Evolutionary conservation across 2,113 vertebrate species (phyloP).

Genomic region (Cyphomyrus plagiostoma): DNA sequence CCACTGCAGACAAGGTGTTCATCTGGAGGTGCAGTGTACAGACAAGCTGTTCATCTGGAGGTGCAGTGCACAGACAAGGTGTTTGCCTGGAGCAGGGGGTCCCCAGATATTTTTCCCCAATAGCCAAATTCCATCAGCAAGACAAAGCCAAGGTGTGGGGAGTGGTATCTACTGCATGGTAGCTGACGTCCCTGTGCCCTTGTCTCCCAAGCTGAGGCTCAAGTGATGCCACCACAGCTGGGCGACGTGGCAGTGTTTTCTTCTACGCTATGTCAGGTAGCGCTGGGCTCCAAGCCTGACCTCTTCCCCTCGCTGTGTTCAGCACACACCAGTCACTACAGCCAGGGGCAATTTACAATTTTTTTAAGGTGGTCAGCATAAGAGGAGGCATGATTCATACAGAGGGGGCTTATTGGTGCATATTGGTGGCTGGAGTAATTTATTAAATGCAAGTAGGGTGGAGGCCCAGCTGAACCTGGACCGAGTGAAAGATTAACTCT

Average conservation of each 20-base stretch:
- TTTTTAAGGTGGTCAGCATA: neutral
- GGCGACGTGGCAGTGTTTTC: neutral
- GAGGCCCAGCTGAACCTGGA: too few species aligned
- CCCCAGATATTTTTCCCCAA: neutral
- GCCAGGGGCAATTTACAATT: neutral
- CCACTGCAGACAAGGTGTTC: neutral
- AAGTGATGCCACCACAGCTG: neutral
- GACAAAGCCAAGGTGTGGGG: neutral
- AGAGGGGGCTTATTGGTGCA: neutral
- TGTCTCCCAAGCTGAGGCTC: neutral
- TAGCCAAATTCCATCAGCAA: neutral
- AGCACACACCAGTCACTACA: neutral
- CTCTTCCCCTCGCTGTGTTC: neutral
- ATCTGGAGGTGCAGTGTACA: neutral
- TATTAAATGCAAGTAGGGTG: too few species aligned
- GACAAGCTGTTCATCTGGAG: neutral
- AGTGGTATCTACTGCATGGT: neutral
- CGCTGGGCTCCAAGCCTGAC: neutral
- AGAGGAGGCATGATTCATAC: neutral
- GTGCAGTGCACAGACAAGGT: neutral
- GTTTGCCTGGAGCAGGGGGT: neutral
- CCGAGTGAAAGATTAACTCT: too few species aligned
- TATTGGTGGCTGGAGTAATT: too few species aligned
- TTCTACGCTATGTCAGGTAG: neutral
- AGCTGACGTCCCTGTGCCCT: neutral